Base-by-base conservation (phyloP, 2,797 vertebrate genomes). In the Protonibea diacanthus region DNA sequence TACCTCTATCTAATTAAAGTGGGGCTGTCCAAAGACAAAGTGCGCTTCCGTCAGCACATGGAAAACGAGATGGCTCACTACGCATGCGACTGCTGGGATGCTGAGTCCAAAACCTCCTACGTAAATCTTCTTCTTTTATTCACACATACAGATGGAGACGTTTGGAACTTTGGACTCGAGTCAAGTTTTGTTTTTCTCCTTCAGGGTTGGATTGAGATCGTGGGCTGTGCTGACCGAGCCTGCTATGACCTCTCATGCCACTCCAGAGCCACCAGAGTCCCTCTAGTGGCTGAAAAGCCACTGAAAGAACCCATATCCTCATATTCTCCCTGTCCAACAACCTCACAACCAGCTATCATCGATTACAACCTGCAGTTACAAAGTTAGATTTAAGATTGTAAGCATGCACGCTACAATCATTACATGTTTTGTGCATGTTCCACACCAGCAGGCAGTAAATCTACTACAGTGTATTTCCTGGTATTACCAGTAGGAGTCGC, bases 1-100 rank as follows among this genome's bases (percentile, higher is more conserved):
- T 97, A 97, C 93, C 95, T 97, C 91, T 98, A 97, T 94, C 95
- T 98, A 47, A 86, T 82, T 3, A 97, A 96, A 95, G 97, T 96
- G 0, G 97, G 97, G 1, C 90, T 98, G 3, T 94, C 96, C 70
- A 95, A 96, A 1, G 96, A 96, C 29, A 97, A 97, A 86, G 95
- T 98, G 81, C 96, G 97, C 49, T 98, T 98, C 95, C 96, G 97
- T 5, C 97, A 98, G 94, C 97, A 98, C 85, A 98, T 98, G 97
- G 97, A 98, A 86, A 98, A 98, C 3, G 97, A 98, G 93, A 98
- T 98, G 97, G 97, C 97, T 64, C 97, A 98, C 81, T 98, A 98
- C 2, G 97, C 97, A 33, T 98, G 97, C 13, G 97, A 98, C 94
- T 98, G 97, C 91, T 97, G 97, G 97, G 97, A 98, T 5, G 97